Evolutionary conservation across 2,888 invertebrate species (phyloP), one percentile per base, ranked within the genome.

Genomic region (Andrena chrysosceles): DNA sequence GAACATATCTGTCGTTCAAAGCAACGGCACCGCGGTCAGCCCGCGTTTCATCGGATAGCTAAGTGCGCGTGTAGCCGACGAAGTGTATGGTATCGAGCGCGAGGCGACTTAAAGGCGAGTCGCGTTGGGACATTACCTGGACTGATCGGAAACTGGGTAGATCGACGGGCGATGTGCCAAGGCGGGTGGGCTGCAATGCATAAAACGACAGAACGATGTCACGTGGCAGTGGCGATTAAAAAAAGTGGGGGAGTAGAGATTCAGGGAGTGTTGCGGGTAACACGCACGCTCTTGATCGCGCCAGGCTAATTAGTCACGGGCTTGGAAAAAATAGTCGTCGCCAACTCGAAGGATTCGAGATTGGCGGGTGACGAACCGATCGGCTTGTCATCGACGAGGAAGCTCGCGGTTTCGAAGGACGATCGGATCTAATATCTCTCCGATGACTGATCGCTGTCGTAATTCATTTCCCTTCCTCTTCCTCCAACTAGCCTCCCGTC

Each of bases 111-210:
- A 56, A 56, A 82, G 75, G 84, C 84, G 84, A 88, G 89, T 88
- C 86, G 89, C 87, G 88, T 90, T 88, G 89, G 83, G 89, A 89
- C 89, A 91, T 93, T 93, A 93, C 93, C 93, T 93, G 93, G 88
- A 93, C 93, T 92, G 92, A 91, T 87, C 92, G 93, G 85, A 91
- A 91, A 91, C 88, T 91, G 89, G 93, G 91, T 91, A 90, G 90
- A 90, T 91, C 91, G 86, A 93, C 90, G 92, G 93, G 93, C 92
- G 92, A 86, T 82, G 86, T 92, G 93, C 94, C 94, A 93, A 93
- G 87, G 75, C 90, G 89, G 79, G 85, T 83, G 88, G 89, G 90
- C 93, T 93, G 93, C 85, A 93, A 93, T 90, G 89, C 89, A 93
- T 85, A 91, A 87, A 89, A 92, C 90, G 88, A 91, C 89, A 90